These are phyloP conservation scores for Apistogramma diplotaenia DNA, from an alignment of 2,113 vertebrate species.

Conservation along the genomic window DNA sequence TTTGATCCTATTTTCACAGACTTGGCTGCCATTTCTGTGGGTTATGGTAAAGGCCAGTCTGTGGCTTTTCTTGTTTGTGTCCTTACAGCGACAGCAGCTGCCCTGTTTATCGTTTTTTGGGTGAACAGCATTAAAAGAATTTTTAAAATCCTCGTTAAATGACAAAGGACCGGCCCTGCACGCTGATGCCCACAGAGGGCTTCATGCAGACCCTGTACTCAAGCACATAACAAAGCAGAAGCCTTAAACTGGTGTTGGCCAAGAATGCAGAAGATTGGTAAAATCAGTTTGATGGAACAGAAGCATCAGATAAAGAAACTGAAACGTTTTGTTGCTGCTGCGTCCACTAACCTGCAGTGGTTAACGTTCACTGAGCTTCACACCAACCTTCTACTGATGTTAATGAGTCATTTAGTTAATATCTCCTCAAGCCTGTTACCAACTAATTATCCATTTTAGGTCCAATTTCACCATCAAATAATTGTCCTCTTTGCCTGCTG, in stretches of 20 bases:
- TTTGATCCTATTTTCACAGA: background rate
- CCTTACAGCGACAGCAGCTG: background rate
- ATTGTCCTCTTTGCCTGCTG: background rate
- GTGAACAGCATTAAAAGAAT: background rate
- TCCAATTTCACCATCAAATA: background rate
- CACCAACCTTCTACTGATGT: background rate
- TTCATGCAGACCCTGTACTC: background rate
- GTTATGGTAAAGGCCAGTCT: background rate
- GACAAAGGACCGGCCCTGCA: background rate
- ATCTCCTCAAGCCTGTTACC: background rate
- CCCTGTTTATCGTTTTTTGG: background rate
- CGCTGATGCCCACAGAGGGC: background rate
- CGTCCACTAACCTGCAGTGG: background rate
- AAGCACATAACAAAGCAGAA: background rate
- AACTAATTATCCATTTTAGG: background rate
- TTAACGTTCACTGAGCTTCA: background rate
- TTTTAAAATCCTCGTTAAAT: too few species aligned
- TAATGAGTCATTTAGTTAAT: background rate
- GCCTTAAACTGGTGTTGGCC: background rate
- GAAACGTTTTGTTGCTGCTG: background rate
- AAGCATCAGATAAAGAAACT: too few species aligned
- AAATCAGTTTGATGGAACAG: background rate
- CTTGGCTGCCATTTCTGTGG: background rate
- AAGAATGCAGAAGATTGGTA: background rate
- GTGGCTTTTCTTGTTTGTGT: background rate